Base-by-base conservation (phyloP, 2,113 vertebrate species). In the Nothocercus nigrocapillus region DNA sequence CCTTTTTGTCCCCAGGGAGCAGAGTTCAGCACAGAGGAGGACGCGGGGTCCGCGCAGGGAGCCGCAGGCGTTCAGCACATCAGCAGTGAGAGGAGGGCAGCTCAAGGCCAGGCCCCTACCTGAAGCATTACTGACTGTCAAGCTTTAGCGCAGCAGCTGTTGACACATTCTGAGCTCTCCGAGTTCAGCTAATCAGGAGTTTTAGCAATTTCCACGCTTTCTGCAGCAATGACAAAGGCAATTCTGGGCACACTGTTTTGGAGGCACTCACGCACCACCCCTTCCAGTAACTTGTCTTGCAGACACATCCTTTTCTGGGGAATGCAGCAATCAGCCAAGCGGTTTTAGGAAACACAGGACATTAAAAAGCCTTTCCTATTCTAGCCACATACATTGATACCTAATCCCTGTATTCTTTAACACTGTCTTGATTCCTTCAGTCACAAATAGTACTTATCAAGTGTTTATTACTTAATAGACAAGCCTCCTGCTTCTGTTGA, bases 1-100 rank as follows among this genome's bases (percentile, higher is more conserved):
- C 62, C 22, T 72, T 66, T 80, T 58, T 24, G 62, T 70, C 59
- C 74, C 82, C 92, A 76, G 34, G 68, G 96, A 86, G 90, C 95
- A 97, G 92, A 96, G 95, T 93, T 93, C 95, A 91, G 67, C 18
- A 24, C 0, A 1, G 38, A 68, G 32, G 47, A 16, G 5, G 82
- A 32, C 49, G 76, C 88, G 38, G 44, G 58, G 58, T 90, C 74
- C 44, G 69, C 66, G 72, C 42, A 16, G 44, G 44, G 44, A 44
- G 44, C 44, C 44, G 14, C 44, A 44, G 44, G 44, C 44, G 17
- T 44, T 15, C 44, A 73, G 70, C 44, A 87, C 85, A 78, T 95
- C 63, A 88, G 90, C 75, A 94, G 73, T 25, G 53, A 34, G 84
- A 56, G 40, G 9, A 42, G 51, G 58, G 18, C 9, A 63, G 25